These are phyloP conservation scores for Drosophila busckii DNA, from an alignment of 1,140 invertebrate genomes.

Conservation along the genomic window DNA sequence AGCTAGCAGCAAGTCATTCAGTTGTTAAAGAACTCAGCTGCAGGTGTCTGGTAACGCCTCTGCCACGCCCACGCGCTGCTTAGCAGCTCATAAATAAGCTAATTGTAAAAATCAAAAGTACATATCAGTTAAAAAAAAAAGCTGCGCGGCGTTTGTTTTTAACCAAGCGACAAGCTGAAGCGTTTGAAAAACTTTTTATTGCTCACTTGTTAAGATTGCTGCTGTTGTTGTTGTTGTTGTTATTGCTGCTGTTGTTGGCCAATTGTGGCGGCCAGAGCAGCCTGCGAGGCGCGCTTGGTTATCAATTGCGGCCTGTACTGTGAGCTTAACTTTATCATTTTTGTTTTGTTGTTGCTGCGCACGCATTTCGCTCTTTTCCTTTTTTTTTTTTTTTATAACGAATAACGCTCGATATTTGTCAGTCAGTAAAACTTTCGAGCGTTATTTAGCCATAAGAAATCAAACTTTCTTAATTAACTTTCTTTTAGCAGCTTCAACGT, in stretches of 20 bases:
- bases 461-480: constrained; percentile 76
- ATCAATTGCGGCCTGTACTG: constrained; percentile 10
- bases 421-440: constrained; percentile 66
- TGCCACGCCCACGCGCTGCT: constrained; percentile 26
- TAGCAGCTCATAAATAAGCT: too few relatives aligned
- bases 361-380: constrained; percentile 30
- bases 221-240: too few relatives aligned
- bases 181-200: constrained; percentile 57
- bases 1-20: constrained; percentile 75
- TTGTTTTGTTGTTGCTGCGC: too few relatives aligned
- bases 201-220: constrained; percentile 14
- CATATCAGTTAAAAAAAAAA: constrained; percentile 69
- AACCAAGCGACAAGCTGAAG: constrained; percentile 49
- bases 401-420: constrained; percentile 43
- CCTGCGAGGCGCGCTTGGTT: too few relatives aligned
- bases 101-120: constrained; percentile 27
- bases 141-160: too few relatives aligned
- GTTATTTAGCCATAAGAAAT: constrained; percentile 75
- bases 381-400: constrained; percentile 31
- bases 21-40: too few relatives aligned
- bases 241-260: too few relatives aligned
- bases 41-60: too few relatives aligned
- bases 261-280: too few relatives aligned
- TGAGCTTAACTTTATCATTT: too few relatives aligned
- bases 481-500: constrained; percentile 47